A percentile compares a stretch with the other conserved stretches of the same genome.
phyloP scores from a whole-genome alignment of 2,113 vertebrate species.

The Lagopus leucura region DNA sequence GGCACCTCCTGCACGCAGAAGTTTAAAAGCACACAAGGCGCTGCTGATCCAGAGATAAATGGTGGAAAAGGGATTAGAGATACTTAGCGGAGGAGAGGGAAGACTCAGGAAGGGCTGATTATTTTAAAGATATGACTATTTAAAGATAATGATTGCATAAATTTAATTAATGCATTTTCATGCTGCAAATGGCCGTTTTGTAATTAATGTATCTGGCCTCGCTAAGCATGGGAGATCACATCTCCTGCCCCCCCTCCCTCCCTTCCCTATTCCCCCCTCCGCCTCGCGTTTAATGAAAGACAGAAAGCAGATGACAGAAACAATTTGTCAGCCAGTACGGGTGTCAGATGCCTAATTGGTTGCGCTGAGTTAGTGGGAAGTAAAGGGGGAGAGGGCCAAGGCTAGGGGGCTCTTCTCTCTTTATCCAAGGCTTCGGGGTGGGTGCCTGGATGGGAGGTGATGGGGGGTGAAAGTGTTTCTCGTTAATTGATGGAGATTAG shows the following conservation, averaged over 20 bases:
- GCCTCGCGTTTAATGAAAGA: constrained; percentile 83
- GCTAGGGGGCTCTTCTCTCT: background rate
- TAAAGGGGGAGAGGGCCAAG: constrained; percentile 77
- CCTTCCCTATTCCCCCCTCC: constrained; percentile 43
- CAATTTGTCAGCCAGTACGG: constrained; percentile 85
- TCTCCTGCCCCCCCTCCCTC: constrained; percentile 59
- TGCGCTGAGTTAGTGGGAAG: constrained; percentile 87
- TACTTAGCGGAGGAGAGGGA: constrained; percentile 57
- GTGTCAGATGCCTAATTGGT: constrained; percentile 95
- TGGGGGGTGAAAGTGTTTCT: constrained; percentile 8
- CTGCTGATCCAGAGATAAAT: constrained; percentile 73
- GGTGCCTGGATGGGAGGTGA: background rate
- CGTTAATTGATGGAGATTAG: constrained; percentile 89
- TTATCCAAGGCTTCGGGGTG: background rate
- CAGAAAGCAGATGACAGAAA: constrained; percentile 96
- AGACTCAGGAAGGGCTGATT: constrained; percentile 82
- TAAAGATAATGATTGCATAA: constrained; percentile 99
- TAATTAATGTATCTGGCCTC: constrained; percentile 88
- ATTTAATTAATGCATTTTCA: constrained; percentile 99
- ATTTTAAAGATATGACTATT: constrained; percentile 96
- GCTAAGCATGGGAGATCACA: constrained; percentile 84
- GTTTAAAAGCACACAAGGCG: background rate
- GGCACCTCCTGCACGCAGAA: background rate
- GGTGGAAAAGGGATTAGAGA: constrained; percentile 72
- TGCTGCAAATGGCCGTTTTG: constrained; percentile 91